Conservation (phyloP, 2,797 vertebrate genomes). For the Takifugu ocellatus region DNA sequence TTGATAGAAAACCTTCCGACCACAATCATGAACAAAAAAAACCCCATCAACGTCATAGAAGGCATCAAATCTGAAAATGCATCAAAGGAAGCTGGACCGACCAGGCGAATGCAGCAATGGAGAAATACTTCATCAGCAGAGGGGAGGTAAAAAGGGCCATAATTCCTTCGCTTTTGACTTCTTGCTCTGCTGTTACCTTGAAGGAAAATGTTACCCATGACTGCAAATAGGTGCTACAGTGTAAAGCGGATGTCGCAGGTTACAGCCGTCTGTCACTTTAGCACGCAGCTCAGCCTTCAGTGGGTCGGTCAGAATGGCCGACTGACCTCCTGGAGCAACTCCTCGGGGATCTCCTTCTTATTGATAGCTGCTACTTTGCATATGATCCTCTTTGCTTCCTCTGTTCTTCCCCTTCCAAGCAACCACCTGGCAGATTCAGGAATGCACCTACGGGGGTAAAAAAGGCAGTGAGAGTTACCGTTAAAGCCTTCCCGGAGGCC, state of each 20-base stretch:
- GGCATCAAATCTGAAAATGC: background rate
- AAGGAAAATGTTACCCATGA: background rate
- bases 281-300: too few species aligned
- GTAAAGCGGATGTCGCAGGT: too few species aligned
- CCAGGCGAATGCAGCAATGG: constrained; percentile 69
- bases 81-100: constrained; percentile 49
- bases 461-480: too few species aligned
- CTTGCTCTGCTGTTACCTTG: constrained; percentile 49
- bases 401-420: constrained; percentile 57
- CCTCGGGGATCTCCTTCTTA: constrained; percentile 61
- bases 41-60: background rate
- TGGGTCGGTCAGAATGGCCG: too few species aligned
- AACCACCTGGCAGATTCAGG: constrained; percentile 85
- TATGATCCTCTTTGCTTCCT: constrained; percentile 73
- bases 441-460: constrained; percentile 60
- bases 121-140: constrained; percentile 68
- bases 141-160: constrained; percentile 67
- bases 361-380: constrained; percentile 74
- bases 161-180: constrained; percentile 45
- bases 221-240: too few species aligned
- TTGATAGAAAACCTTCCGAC: constrained; percentile 76
- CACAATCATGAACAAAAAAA: background rate
- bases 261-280: too few species aligned
- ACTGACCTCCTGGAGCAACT: constrained; percentile 69
- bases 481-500: too few species aligned